Conservation (phyloP, 2,797 vertebrate genomes). For the Anabas testudineus region DNA sequence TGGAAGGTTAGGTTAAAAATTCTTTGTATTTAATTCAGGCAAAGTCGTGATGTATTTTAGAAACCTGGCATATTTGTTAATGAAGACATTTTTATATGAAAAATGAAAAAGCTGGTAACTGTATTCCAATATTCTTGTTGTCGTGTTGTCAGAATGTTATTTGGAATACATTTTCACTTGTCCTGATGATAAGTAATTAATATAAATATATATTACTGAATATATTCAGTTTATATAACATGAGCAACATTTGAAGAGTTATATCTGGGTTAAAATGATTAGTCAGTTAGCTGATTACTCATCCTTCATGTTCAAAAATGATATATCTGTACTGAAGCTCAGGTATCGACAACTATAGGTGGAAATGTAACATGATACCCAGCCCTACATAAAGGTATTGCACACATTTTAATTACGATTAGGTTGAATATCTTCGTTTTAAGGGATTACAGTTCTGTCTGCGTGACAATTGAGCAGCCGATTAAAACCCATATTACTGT, state of each 20-base stretch:
- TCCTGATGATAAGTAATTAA: too few relatives aligned
- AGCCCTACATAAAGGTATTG: background rate
- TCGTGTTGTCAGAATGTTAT: too few relatives aligned
- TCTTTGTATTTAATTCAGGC: too few relatives aligned
- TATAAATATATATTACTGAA: too few relatives aligned
- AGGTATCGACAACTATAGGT: background rate
- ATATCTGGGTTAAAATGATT: too few relatives aligned
- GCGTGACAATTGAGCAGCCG: slow-evolving; percentile 30
- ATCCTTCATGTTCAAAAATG: background rate
- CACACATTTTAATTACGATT: slow-evolving; percentile 1
- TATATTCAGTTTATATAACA: background rate
- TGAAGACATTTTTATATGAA: too few relatives aligned
- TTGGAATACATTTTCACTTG: too few relatives aligned
- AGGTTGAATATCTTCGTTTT: slow-evolving; percentile 3
- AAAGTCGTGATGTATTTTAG: background rate
- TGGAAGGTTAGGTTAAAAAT: too few relatives aligned
- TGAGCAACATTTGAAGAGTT: background rate
- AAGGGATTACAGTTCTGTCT: slow-evolving; percentile 32
- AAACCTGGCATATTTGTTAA: too few relatives aligned
- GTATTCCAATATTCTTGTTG: too few relatives aligned
- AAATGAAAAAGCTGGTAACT: too few relatives aligned
- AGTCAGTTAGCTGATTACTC: too few relatives aligned
- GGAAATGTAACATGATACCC: background rate
- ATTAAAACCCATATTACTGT: slow-evolving; percentile 57
- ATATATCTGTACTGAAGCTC: background rate